Base-by-base conservation (phyloP, 2,113 vertebrate genomes). In the Naja naja region DNA sequence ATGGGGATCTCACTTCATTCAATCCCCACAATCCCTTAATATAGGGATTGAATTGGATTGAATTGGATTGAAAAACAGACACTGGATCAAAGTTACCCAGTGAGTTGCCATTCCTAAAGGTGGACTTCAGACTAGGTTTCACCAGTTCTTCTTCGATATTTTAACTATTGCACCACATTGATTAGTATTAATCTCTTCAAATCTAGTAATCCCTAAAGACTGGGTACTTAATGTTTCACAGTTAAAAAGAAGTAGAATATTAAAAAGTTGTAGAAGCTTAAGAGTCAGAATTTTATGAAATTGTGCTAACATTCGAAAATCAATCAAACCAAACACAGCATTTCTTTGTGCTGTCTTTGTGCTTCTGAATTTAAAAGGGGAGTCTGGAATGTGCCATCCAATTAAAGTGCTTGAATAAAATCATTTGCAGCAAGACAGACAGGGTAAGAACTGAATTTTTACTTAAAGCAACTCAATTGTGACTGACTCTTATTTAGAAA, bases 361-460 rank as follows among this genome's bases (percentile, higher is more conserved):
- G 5, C 30, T 16, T 49, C 12, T 49, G 30, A 14, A 64, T 54
- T 69, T 58, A 60, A 49, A 5, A 22, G 27, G 53, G 30, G 3
- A 58, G 47, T 64, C 27, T 85, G 2, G 5, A 91, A 27, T 1
- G 18, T 85, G 34, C 16, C 34, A 55, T 30, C 30, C 9, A 91
- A 2, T 87, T 85, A 90, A 39, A 90, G 30, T 16, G 9, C 25
- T 69, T 47, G 53, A 85, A 58, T 89, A 34, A 93, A 85, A 43
- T 8, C 22, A 88, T 81, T 34, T 56, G 74, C 64, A 88, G 1
- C 18, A 92, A 52, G 74, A 23, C 25, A 12, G 91, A 86, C 34
- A 85, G 47, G 18, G 85, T 53, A 8, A 92, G 60, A 30, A 91
- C 87, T 90, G 92, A n/a, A 22, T 39, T 92, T 93, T 89, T 53